phyloP scores from a whole-genome alignment of 2,113 vertebrate species.

The Vireo altiloquus region DNA sequence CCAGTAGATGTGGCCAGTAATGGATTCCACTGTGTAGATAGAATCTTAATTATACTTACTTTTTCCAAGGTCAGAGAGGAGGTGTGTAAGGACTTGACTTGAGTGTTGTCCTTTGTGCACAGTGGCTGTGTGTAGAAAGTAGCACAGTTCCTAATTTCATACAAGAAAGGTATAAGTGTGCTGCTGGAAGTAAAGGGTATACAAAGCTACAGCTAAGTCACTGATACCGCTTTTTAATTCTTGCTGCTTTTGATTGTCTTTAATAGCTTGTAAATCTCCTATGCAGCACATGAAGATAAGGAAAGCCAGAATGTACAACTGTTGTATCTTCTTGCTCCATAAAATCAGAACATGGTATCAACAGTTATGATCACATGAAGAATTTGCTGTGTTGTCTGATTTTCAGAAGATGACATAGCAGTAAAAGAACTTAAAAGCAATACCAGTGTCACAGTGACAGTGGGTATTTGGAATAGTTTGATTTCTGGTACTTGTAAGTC shows the following conservation, averaged over 20 bases:
- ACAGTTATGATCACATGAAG: background rate
- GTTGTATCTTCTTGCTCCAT: background rate
- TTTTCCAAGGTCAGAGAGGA: conserved; percentile 30
- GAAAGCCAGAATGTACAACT: background rate
- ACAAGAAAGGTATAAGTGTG: background rate
- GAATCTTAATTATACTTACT: background rate
- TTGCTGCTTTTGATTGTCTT: background rate
- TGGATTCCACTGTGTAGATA: background rate
- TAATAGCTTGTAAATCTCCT: background rate
- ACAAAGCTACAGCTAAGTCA: background rate
- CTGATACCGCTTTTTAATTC: background rate
- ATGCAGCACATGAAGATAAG: background rate
- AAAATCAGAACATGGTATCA: background rate
- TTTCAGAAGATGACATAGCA: background rate
- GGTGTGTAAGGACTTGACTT: background rate
- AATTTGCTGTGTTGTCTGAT: background rate
- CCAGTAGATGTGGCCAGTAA: background rate
- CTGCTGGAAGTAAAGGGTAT: background rate
- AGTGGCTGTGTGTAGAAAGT: background rate
- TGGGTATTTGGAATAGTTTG: background rate
- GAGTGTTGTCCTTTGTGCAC: background rate
- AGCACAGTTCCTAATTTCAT: background rate
- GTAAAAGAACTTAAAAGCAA: background rate
- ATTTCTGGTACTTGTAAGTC: background rate
- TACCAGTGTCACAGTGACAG: background rate